phyloP scores from a whole-genome alignment of 2,888 invertebrate species.

The Argyra leucocephala region DNA sequence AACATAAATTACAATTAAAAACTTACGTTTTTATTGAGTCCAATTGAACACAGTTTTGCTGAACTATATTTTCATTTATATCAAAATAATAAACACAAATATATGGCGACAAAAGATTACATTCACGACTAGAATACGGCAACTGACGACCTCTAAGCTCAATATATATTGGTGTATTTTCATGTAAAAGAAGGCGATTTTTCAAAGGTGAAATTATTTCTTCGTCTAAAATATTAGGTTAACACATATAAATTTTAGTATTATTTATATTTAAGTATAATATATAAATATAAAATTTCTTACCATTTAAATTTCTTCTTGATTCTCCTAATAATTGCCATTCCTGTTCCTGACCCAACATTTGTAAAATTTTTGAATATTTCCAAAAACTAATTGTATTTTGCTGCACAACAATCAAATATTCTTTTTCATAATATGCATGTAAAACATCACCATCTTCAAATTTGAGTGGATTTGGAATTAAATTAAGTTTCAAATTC shows the following conservation, averaged over 20 bases:
- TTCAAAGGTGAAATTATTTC: conserved; percentile 34
- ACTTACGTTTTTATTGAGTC: conserved; percentile 38
- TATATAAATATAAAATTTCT: conserved; percentile 14
- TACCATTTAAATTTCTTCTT: conserved; percentile 33
- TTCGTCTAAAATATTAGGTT: conserved; percentile 29
- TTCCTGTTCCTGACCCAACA: conserved; percentile 28
- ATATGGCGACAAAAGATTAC: conserved; percentile 37
- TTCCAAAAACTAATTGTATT: conserved; percentile 38
- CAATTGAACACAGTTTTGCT: conserved; percentile 37
- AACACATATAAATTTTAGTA: background rate
- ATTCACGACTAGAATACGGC: conserved; percentile 34
- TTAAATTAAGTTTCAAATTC: conserved; percentile 18
- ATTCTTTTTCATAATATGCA: conserved; percentile 37
- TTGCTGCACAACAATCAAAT: conserved; percentile 38
- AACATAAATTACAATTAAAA: background rate
- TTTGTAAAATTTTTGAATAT: conserved; percentile 33
- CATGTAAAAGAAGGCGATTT: conserved; percentile 39
- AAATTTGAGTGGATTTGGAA: conserved; percentile 35
- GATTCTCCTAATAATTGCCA: conserved; percentile 37
- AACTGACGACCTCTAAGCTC: conserved; percentile 37
- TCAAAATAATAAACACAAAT: conserved; percentile 40
- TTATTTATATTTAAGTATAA: background rate
- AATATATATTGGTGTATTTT: conserved; percentile 39
- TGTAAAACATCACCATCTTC: conserved; percentile 35
- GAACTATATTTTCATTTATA: conserved; percentile 35